Evolutionary conservation across 2,797 vertebrate species (phyloP).

Genomic region (Microcaecilia unicolor): DNA sequence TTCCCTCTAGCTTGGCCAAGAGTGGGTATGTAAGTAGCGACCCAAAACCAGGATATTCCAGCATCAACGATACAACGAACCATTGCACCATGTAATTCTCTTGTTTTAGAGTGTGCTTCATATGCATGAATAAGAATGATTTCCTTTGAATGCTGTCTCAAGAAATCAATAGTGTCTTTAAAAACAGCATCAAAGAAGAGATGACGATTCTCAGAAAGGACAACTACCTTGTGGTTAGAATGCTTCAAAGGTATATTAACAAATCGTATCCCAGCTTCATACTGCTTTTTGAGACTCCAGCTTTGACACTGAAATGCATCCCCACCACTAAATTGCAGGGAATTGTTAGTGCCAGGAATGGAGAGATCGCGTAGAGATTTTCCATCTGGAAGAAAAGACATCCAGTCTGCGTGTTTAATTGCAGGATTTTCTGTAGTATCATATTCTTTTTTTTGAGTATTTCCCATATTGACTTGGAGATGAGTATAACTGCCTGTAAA

Average conservation of each 20-base stretch:
- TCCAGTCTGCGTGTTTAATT: slow-evolving; percentile 72
- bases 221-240: slow-evolving; percentile 47
- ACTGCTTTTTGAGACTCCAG: slow-evolving; percentile 63
- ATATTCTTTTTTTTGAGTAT: no score
- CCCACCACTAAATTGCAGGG: slow-evolving; percentile 68
- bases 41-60: slow-evolving; percentile 51
- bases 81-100: slow-evolving; percentile 53
- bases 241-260: slow-evolving; percentile 70
- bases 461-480: no score
- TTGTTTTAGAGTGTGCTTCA: slow-evolving; percentile 52
- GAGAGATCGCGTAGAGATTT: slow-evolving; percentile 60
- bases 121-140: slow-evolving; percentile 71
- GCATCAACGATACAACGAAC: slow-evolving; percentile 53
- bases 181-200: slow-evolving; percentile 70
- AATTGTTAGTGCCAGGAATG: slow-evolving; percentile 76
- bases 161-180: slow-evolving; percentile 53
- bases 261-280: slow-evolving; percentile 63
- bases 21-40: slow-evolving; percentile 55
- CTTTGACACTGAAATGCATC: slow-evolving; percentile 63
- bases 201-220: slow-evolving; percentile 74
- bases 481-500: no score
- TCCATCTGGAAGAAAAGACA: slow-evolving; percentile 56
- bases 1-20: slow-evolving; percentile 67
- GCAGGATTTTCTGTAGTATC: no score
- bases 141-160: slow-evolving; percentile 55